phyloP scores from a whole-genome alignment of 1,140 invertebrate species.

The Apis florea region DNA sequence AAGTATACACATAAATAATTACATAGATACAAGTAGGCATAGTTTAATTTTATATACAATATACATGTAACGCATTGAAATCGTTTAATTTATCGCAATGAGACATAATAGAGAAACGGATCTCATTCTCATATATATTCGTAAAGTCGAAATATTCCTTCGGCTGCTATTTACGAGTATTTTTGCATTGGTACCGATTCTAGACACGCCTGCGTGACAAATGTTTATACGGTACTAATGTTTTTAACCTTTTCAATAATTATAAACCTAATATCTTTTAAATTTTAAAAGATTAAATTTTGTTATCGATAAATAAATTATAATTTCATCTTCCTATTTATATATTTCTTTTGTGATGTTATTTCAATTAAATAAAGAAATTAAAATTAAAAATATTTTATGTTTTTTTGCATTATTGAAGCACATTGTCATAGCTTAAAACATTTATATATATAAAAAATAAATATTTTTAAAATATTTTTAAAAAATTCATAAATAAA shows the following conservation, averaged over 20 bases:
- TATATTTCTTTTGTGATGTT: not conserved
- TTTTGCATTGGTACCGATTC: slow-evolving; percentile 26
- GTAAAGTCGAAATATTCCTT: not conserved
- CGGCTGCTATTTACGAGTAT: slow-evolving; percentile 18
- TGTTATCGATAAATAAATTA: slow-evolving; percentile 13
- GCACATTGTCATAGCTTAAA: not conserved
- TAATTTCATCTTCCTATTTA: not conserved
- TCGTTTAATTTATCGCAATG: slow-evolving; percentile 8
- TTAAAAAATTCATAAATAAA: not conserved
- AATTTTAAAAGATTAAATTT: slow-evolving; percentile 11
- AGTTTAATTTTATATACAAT: slow-evolving; percentile 55
- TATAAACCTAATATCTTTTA: not conserved
- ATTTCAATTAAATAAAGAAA: not conserved
- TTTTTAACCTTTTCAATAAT: slow-evolving; percentile 7
- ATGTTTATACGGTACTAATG: slow-evolving; percentile 14
- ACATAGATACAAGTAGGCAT: slow-evolving; percentile 63
- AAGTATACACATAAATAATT: slow-evolving; percentile 61
- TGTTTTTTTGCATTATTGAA: not conserved
- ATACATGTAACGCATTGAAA: slow-evolving; percentile 6
- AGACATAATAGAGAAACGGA: not conserved
- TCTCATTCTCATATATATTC: not conserved
- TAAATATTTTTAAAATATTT: not conserved
- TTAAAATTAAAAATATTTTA: not conserved
- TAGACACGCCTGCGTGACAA: slow-evolving; percentile 51
- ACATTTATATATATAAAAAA: not conserved